phyloP scores from a whole-genome alignment of 2,113 vertebrate species.

The Meriones unguiculatus region DNA sequence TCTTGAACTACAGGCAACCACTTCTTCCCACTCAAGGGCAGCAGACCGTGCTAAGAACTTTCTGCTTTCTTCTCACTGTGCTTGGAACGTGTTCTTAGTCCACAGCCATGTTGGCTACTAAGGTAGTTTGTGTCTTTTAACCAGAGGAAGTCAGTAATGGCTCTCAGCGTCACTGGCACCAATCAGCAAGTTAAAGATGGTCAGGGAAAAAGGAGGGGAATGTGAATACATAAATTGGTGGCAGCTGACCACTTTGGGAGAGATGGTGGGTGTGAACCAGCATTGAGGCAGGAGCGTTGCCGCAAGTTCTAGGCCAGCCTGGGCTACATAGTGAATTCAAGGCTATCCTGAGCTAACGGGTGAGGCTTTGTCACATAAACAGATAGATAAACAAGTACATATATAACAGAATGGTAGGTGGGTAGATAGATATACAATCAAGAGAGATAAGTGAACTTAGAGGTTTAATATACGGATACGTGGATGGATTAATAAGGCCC shows the following conservation, averaged over 20 bases:
- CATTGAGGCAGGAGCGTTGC: background rate
- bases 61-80: conserved; percentile 16
- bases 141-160: background rate
- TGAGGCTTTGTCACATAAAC: background rate
- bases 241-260: background rate
- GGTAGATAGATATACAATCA: background rate
- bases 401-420: background rate
- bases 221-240: background rate
- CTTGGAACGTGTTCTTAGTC: background rate
- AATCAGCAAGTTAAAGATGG: background rate
- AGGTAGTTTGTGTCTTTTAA: background rate
- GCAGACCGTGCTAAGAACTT: background rate
- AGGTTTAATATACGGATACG: background rate
- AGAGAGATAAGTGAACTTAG: background rate
- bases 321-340: background rate
- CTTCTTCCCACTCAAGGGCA: background rate
- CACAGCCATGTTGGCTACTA: background rate
- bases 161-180: background rate
- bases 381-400: background rate
- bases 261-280: background rate
- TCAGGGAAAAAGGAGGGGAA: conserved; percentile 3
- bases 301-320: background rate
- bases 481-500: background rate
- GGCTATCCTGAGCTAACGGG: background rate
- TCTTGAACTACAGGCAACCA: too few species aligned